Conservation (phyloP, 1,140 invertebrate genomes). For the Ceratina japonica region DNA sequence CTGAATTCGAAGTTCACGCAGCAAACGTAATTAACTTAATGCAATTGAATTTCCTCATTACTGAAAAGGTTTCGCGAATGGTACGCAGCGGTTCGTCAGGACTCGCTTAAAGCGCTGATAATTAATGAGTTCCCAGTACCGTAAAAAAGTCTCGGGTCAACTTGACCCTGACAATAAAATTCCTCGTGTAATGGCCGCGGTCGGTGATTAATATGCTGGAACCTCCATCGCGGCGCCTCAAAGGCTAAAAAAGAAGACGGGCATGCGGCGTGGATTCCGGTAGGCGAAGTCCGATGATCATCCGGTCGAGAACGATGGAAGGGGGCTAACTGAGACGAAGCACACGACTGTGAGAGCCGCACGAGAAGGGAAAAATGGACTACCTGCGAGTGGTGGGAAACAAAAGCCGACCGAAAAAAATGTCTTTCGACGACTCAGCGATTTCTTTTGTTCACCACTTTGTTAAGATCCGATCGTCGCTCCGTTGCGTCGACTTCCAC, state of each 20-base stretch:
- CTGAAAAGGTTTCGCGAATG: neutral
- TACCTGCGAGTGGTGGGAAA: conserved; percentile 43
- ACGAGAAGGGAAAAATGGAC: neutral
- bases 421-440: conserved; percentile 45
- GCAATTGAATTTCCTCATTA: neutral
- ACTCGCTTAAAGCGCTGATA: neutral
- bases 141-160: conserved; percentile 6
- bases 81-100: neutral
- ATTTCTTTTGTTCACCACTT: conserved; percentile 38
- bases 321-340: conserved; percentile 19
- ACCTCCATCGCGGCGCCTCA: conserved; percentile 38
- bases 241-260: conserved; percentile 29
- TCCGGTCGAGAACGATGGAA: conserved; percentile 17
- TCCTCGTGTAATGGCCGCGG: conserved; percentile 16
- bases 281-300: conserved; percentile 37
- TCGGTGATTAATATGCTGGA: conserved; percentile 45
- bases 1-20: too few species aligned
- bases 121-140: conserved; percentile 16
- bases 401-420: conserved; percentile 21
- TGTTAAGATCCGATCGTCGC: conserved; percentile 38
- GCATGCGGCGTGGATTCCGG: conserved; percentile 37
- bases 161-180: conserved; percentile 44
- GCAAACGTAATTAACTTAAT: neutral
- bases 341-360: conserved; percentile 7
- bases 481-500: neutral